Evolutionary conservation across 2,888 invertebrate genomes (phyloP).

Genomic region (Adela reaumurella): DNA sequence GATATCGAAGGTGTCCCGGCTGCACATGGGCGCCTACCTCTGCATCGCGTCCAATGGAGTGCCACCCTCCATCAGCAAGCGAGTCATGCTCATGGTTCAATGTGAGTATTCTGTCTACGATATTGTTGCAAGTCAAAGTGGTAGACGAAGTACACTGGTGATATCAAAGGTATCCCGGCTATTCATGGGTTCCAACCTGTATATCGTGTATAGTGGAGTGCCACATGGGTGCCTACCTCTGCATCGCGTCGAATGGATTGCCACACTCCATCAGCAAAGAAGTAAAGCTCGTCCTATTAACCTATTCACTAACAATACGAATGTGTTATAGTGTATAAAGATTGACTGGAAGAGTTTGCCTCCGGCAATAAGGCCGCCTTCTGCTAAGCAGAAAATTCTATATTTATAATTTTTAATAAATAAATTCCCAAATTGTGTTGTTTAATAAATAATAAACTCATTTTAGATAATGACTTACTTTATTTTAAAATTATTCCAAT

Average conservation of each 20-base stretch:
- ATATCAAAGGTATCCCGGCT: conserved; percentile 86
- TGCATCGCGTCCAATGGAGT: conserved; percentile 93
- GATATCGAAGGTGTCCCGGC: conserved; percentile 83
- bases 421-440: no score
- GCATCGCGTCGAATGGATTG: conserved; percentile 90
- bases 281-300: conserved; percentile 74
- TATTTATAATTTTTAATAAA: no score
- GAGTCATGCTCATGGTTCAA: conserved; percentile 78
- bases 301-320: no score
- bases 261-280: conserved; percentile 87
- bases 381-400: no score
- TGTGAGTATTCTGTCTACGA: conserved; percentile 65
- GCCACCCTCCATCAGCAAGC: conserved; percentile 84
- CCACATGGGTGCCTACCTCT: conserved; percentile 92
- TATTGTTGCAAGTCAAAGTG: conserved; percentile 72
- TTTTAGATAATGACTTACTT: no score
- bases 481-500: no score
- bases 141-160: conserved; percentile 82
- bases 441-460: no score
- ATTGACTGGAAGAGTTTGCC: no score
- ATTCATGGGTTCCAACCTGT: no score
- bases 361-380: no score
- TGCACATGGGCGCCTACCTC: conserved; percentile 90
- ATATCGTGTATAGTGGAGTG: no score
- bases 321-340: no score